Conservation (phyloP, 2,113 vertebrate genomes). For the Zootoca vivipara region DNA sequence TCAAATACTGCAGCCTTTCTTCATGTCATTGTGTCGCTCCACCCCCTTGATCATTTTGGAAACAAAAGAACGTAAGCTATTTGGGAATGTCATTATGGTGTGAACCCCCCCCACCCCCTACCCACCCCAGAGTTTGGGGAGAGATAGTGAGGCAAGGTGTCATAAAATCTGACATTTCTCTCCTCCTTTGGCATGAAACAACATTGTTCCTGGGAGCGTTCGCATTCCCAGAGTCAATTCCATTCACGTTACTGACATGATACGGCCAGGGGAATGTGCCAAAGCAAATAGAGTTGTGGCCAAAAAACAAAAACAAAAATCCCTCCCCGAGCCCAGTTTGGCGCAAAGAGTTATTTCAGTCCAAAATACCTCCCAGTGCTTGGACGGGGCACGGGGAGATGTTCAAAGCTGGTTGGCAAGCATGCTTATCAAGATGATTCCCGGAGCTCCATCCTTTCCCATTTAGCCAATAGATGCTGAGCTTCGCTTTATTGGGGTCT, state of each 20-base stretch:
- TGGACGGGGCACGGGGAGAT: background rate
- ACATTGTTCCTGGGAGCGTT: slow-evolving; percentile 29
- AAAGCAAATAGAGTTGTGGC: slow-evolving; percentile 17
- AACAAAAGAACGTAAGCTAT: background rate
- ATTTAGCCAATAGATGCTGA: background rate
- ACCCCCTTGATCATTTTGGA: too few relatives aligned
- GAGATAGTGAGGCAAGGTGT: slow-evolving; percentile 51
- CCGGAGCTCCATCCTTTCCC: background rate
- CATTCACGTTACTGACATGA: slow-evolving; percentile 54
- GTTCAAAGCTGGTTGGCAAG: background rate
- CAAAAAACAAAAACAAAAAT: background rate
- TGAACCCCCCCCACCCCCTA: background rate
- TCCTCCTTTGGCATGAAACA: background rate
- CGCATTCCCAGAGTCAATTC: slow-evolving; percentile 55
- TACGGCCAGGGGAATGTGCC: slow-evolving; percentile 39
- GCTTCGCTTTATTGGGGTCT: background rate
- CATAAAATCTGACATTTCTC: slow-evolving; percentile 54
- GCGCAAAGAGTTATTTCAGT: background rate
- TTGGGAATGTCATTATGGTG: background rate
- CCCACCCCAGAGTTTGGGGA: slow-evolving; percentile 10
- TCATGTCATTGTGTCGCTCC: too few relatives aligned
- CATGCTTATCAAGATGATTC: too few relatives aligned
- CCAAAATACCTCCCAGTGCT: background rate
- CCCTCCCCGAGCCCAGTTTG: background rate
- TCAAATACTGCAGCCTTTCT: too few relatives aligned